Base-by-base conservation (phyloP, 2,113 vertebrate genomes). In the Isichthys henryi region DNA sequence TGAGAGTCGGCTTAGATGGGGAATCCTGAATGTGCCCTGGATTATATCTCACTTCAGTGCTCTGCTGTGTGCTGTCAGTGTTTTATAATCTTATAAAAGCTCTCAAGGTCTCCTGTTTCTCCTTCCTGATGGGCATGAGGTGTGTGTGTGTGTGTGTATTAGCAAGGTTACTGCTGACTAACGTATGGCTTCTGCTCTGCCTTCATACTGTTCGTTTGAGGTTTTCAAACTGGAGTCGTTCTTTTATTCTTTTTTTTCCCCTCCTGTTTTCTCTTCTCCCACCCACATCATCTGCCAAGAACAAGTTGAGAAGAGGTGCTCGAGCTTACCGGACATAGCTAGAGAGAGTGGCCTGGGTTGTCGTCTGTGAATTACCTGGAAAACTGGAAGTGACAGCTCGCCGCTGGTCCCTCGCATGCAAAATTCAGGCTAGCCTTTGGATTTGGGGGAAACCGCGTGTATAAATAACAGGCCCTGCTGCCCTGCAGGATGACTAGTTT, bases 81-180 rank as follows among this genome's bases (percentile, higher is more conserved):
- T 86, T 89, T 89, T 87, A 50, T 82, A 35, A 58, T 89, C 84
- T 89, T 85, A 43, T 35, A 66, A 89, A 39, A 87, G 84, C n/a
- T 23, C 58, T 90, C 88, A 80, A 87, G 90, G 88, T 62, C 80
- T 74, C 50, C 52, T 58, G 70, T 39, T 87, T 50, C 56, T 27
- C 31, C 86, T 90, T 21, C 17, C 31, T 35, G 2, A 23, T 56
- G 27, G 53, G 52, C 27, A 82, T 13, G 86, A 48, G 21, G 39
- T 39, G 27, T 39, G 53, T 27, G 15, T 46, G 13, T 46, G 19
- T 23, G 56, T n/a, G 53, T 27, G 15, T 48, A 70, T 87, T 52
- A 50, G 85, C 46, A 77, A 77, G 52, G 49, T 84, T 43, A 74
- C 48, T 58, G 82, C 49, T 83, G 90, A 87, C 66, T 56, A 88